Conservation (phyloP, 2,797 vertebrate species). For the Mus minutoides region DNA sequence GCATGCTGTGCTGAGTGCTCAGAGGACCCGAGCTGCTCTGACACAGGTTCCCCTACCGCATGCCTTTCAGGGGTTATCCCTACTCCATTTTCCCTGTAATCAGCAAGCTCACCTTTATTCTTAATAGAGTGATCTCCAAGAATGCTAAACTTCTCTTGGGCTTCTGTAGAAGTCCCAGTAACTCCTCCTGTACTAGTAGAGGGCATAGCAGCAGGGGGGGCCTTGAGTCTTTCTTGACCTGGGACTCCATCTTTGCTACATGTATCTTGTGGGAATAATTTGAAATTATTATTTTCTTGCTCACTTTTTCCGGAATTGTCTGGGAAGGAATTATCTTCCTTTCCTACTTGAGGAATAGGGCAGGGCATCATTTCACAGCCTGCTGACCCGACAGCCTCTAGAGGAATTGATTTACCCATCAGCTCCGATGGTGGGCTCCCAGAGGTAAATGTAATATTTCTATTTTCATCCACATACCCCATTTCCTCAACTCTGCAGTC, state of each 20-base stretch:
- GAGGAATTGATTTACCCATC: background rate
- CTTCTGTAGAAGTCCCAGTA: background rate
- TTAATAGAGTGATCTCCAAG: background rate
- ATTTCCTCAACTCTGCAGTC: background rate
- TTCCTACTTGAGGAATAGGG: background rate
- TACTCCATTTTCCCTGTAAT: background rate
- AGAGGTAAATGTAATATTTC: constrained; percentile 83
- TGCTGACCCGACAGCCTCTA: background rate
- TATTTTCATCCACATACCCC: constrained; percentile 85
- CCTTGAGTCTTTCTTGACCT: background rate
- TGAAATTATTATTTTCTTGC: constrained; percentile 21
- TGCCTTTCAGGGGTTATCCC: background rate
- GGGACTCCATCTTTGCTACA: constrained; percentile 15
- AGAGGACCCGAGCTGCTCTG: background rate
- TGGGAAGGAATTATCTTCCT: constrained; percentile 55
- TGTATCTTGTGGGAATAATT: background rate
- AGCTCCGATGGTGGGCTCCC: background rate
- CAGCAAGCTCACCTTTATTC: background rate
- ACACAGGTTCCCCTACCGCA: background rate
- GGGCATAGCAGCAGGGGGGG: background rate
- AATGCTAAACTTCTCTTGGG: background rate
- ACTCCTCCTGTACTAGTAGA: background rate
- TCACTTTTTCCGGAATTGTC: background rate
- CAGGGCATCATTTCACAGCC: background rate
- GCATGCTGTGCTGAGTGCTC: background rate